Conservation (phyloP, 2,888 invertebrate genomes). For the Hyalella azteca region DNA sequence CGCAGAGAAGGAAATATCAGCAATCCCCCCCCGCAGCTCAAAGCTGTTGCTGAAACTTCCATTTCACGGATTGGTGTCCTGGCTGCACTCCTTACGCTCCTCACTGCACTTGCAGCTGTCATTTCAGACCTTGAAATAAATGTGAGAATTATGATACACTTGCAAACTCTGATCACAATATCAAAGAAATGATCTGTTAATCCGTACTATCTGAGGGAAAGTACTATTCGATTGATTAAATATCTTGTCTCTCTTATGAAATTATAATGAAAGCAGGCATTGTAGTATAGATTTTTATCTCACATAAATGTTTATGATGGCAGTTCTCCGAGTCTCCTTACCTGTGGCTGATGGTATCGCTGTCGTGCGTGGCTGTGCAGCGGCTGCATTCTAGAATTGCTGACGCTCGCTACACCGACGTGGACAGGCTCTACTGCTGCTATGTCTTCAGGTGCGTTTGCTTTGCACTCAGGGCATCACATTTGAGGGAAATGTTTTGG, state of each 20-base stretch:
- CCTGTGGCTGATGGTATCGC: conserved; percentile 60
- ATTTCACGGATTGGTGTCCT: conserved; percentile 6
- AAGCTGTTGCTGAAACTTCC: neutral
- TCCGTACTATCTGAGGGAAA: too few species aligned
- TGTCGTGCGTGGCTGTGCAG: conserved; percentile 60
- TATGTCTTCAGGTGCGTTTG: conserved; percentile 59
- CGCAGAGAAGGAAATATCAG: conserved; percentile 44
- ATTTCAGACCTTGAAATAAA: conserved; percentile 57
- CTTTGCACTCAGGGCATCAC: too few species aligned
- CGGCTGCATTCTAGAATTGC: conserved; percentile 59
- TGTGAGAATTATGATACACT: too few species aligned
- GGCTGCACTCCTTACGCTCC: conserved; percentile 56
- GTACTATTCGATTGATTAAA: too few species aligned
- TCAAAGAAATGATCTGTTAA: too few species aligned
- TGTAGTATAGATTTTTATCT: too few species aligned
- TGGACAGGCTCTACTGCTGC: conserved; percentile 60
- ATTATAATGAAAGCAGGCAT: too few species aligned
- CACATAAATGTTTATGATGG: too few species aligned
- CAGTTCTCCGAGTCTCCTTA: conserved; percentile 60
- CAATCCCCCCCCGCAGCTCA: neutral
- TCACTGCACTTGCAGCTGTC: conserved; percentile 55
- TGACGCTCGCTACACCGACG: conserved; percentile 60
- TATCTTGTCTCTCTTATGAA: too few species aligned
- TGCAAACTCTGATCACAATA: too few species aligned
- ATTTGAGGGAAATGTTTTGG: too few species aligned